Evolutionary conservation across 2,113 vertebrate genomes (phyloP).

Genomic region (Lampris incognitus): DNA sequence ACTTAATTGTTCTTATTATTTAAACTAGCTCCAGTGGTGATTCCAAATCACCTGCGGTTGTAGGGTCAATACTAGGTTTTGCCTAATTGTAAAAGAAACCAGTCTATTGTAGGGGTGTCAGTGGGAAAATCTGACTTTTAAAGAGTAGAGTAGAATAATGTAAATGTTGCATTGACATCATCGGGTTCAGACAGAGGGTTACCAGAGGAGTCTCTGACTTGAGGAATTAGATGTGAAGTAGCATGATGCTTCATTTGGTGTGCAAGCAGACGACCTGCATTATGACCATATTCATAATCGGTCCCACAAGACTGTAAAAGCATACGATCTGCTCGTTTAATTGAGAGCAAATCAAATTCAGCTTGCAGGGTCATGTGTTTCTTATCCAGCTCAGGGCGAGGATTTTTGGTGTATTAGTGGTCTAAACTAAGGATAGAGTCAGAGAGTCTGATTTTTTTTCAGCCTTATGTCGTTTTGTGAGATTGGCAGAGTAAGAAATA

Average conservation of each 20-base stretch:
- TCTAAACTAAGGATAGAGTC: constrained; percentile 3
- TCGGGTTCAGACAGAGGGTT: neutral
- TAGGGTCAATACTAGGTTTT: neutral
- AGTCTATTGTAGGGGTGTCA: neutral
- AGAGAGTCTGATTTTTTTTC: neutral
- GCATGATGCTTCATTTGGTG: neutral
- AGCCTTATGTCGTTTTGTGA: no score
- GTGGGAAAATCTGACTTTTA: constrained; percentile 18
- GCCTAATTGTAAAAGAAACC: neutral
- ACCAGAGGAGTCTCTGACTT: neutral
- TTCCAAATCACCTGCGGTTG: neutral
- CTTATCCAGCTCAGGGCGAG: constrained; percentile 6
- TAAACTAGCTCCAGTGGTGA: constrained; percentile 6
- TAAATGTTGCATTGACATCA: neutral
- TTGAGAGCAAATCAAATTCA: constrained; percentile 2
- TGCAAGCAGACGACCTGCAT: constrained; percentile 4
- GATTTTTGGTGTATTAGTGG: neutral
- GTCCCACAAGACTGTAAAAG: constrained; percentile 1
- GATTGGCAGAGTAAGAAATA: no score
- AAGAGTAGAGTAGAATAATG: neutral
- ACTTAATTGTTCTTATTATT: constrained; percentile 2
- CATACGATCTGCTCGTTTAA: constrained; percentile 1
- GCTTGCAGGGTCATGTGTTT: neutral
- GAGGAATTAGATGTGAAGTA: neutral
- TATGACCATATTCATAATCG: constrained; percentile 22